Base-by-base conservation (phyloP, 2,797 vertebrate species). In the Spheniscus humboldti region DNA sequence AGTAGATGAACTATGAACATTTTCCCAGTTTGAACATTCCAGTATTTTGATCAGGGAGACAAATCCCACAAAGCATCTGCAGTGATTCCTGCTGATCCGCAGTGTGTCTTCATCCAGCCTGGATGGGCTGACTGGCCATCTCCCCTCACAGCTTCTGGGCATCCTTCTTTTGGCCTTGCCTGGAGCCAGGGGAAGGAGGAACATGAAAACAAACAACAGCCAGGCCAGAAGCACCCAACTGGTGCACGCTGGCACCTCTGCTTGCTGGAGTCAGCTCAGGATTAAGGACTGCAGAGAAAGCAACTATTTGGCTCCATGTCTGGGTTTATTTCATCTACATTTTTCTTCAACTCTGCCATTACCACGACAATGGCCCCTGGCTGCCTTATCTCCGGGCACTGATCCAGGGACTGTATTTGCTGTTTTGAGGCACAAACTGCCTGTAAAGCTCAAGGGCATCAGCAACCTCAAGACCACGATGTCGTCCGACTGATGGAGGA, bases 401-500 rank as follows among this genome's bases (percentile, higher is more conserved):
- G 60, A 80, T n/a, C 33, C 74, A 91, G 48, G 30, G n/a, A 15
- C 25, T 2, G 1, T 41, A 11, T 82, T 50, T 62, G 75, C 24
- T 71, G 18, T 52, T 52, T 76, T 13, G 28, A 81, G 67, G 41
- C 48, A 72, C 64, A 64, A 63, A 30, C 27, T 72, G 35, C 37
- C 41, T 77, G 27, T 39, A 92, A 76, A 74, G 27, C 45, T 77
- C 17, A 48, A 80, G 33, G 56, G 33, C 86, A 93, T 66, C 47
- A 77, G 27, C 9, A 75, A 19, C 13, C 60, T 88, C 64, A 80
- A 83, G 75, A 52, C 7, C 47, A 43, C 1, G 3, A 7, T 35
- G 10, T 20, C 1, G 4, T 55, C 41, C 1, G 0, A 60, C 57
- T 0, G 0, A 31, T 19, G 50, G 9, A 60, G 25, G 25, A 57